Base-by-base conservation (phyloP, 2,797 vertebrate genomes). In the Champsocephalus gunnari region DNA sequence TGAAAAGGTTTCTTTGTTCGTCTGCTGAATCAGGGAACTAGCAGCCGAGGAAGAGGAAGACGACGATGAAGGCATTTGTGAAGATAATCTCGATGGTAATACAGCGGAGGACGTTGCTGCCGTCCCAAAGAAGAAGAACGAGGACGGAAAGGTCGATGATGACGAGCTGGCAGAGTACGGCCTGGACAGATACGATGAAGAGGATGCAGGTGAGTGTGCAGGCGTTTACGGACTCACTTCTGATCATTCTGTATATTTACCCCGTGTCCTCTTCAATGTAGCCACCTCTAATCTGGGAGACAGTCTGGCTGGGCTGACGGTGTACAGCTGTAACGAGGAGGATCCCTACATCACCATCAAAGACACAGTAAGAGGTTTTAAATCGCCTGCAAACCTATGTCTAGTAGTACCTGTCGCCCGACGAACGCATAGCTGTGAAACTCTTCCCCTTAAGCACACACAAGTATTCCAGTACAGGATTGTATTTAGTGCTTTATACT, bases 311-410 rank as follows among this genome's bases (percentile, higher is more conserved):
- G 96, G 97, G 2, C 95, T 99, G 57, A 94, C 97, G 0, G 98
- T 99, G 7, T 97, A 96, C 79, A 94, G 96, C 78, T 96, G 81
- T 66, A 99, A 98, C 19, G 96, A 98, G 3, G 94, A 97, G 3
- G 98, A 99, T 89, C 97, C 98, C 17, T 99, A 99, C 16, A 91
- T 99, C 88, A 99, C 98, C 58, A 89, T 99, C 12, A 98, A 99
- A 96, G 94, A 96, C 53, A 99, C 98, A 51, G 98, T 99, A 86
- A 95, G 94, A 92, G 32, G 41, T 3, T 13, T n/a, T 44, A 34
- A 59, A 28, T 54, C 4, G 13, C 5, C 0, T 17, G 3, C 2
- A 19, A 1, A 41, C 38, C 9, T 0, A 12, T 13, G 24, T 32
- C 12, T 48, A 1, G 5, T 17, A 48, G 16, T 3, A 32, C 32